Evolutionary conservation across 2,888 invertebrate species (phyloP).

Genomic region (Philereme transversata): DNA sequence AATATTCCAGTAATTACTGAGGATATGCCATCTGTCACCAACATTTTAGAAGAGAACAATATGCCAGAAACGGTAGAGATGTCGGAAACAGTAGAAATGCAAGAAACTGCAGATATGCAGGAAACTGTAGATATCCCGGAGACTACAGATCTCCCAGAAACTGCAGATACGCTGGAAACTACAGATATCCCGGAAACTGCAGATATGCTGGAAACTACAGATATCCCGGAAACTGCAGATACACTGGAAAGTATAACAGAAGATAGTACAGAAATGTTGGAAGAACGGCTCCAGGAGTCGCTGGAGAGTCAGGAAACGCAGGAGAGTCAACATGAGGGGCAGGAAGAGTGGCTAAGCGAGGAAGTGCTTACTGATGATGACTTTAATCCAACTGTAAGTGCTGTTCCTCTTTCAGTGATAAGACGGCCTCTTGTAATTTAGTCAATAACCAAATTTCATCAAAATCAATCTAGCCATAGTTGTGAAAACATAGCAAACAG

Average conservation of each 20-base stretch:
- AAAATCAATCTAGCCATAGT: too few species aligned
- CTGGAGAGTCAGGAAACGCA: slow-evolving; percentile 45
- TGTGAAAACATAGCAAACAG: too few species aligned
- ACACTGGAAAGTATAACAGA: background rate
- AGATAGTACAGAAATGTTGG: slow-evolving; percentile 14
- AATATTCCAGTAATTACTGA: slow-evolving; percentile 9
- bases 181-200: background rate
- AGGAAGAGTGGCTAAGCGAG: slow-evolving; percentile 76
- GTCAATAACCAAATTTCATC: too few species aligned
- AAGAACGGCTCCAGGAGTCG: slow-evolving; percentile 25
- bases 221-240: background rate
- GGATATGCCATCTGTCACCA: background rate
- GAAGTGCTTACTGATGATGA: slow-evolving; percentile 72
- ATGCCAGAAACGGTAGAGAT: slow-evolving; percentile 1
- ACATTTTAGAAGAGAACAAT: background rate
- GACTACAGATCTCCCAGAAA: background rate
- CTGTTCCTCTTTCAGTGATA: too few species aligned
- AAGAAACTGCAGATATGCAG: background rate
- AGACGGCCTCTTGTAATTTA: too few species aligned
- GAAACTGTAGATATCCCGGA: slow-evolving; percentile 5
- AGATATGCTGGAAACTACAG: slow-evolving; percentile 1
- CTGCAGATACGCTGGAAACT: background rate
- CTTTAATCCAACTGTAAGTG: slow-evolving; percentile 53
- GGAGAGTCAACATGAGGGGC: slow-evolving; percentile 57
- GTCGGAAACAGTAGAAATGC: background rate